Conservation (phyloP, 2,797 vertebrate genomes). For the Otolemur crassicaudatus region DNA sequence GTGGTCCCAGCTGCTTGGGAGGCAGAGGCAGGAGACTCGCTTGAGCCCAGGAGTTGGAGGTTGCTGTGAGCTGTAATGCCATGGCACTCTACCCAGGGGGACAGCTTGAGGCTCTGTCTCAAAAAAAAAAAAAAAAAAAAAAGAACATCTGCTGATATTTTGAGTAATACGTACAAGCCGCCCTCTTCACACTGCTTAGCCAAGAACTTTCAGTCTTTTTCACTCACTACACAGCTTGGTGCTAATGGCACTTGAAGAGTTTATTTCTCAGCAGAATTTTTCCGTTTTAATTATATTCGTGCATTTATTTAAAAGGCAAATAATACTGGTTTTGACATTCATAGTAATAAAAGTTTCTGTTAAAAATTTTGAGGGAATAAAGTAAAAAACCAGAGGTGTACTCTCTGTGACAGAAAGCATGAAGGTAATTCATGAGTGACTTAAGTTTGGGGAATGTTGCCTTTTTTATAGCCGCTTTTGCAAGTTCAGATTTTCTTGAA, state of each 20-base stretch:
- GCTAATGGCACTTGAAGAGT: background rate
- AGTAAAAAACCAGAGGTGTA: background rate
- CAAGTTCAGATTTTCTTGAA: slow-evolving; percentile 30
- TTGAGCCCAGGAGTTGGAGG: too few species aligned
- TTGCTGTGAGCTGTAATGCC: too few species aligned
- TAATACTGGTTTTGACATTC: background rate
- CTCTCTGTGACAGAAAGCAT: background rate
- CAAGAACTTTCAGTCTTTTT: background rate
- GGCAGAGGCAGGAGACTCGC: too few species aligned
- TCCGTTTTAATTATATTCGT: slow-evolving; percentile 43
- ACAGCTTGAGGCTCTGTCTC: too few species aligned
- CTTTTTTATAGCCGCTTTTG: slow-evolving; percentile 4
- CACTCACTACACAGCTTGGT: background rate
- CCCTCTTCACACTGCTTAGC: background rate
- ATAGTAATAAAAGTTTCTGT: background rate
- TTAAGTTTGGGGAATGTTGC: slow-evolving; percentile 22
- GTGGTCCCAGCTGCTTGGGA: too few species aligned
- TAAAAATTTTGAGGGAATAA: background rate
- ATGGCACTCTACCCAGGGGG: too few species aligned
- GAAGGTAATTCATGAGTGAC: background rate
- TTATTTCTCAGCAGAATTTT: slow-evolving; percentile 29
- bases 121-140: too few species aligned
- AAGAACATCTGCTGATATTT: too few species aligned
- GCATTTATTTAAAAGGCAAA: background rate
- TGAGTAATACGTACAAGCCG: background rate